A percentile compares a stretch with the other conserved stretches of the same genome.
phyloP scores from a whole-genome alignment of 2,888 invertebrate genomes.

The Mactromeris polynyma region DNA sequence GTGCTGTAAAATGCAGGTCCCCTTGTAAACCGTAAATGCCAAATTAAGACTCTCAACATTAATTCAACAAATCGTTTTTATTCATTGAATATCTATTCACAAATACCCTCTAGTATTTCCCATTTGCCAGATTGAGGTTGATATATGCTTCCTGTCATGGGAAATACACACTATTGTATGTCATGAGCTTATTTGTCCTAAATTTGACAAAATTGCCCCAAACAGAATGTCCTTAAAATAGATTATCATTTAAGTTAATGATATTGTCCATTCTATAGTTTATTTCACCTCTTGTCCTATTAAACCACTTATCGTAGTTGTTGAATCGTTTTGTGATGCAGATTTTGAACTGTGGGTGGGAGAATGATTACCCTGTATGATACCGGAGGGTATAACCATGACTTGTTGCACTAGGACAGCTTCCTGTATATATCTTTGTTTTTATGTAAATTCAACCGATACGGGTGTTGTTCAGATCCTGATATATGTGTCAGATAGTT shows the following conservation, averaged over 20 bases:
- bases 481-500: conserved; percentile 34
- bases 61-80: neutral
- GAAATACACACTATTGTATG: conserved; percentile 4
- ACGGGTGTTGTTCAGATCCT: neutral
- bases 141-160: neutral
- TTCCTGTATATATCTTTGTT: conserved; percentile 7
- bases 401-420: neutral
- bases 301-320: neutral
- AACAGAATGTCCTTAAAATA: neutral
- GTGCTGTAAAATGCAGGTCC: neutral
- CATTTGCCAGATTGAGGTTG: neutral
- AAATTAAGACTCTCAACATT: neutral
- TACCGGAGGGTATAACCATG: neutral
- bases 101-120: neutral
- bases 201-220: neutral
- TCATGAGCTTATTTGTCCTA: neutral
- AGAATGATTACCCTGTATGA: neutral
- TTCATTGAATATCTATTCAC: conserved; percentile 2
- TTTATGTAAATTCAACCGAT: conserved; percentile 32
- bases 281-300: neutral
- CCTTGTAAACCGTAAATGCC: neutral
- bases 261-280: conserved; percentile 2
- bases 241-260: conserved; percentile 37
- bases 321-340: conserved; percentile 9
- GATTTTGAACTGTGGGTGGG: neutral